Evolutionary conservation across 2,888 invertebrate species (phyloP).

Genomic region (Pammene aurita): DNA sequence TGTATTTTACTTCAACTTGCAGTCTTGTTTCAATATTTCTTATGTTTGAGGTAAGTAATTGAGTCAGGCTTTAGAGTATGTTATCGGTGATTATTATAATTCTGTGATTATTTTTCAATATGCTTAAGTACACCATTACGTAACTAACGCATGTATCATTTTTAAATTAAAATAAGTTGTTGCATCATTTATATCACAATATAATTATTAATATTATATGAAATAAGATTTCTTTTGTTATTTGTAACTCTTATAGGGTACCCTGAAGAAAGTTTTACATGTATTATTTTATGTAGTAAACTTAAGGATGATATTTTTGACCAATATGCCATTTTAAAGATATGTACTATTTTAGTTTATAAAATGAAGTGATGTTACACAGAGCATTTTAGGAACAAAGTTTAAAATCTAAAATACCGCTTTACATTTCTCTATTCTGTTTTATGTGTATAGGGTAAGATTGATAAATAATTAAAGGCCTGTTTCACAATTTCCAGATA

Average conservation of each 20-base stretch:
- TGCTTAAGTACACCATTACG: no score
- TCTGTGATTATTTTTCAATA: not conserved
- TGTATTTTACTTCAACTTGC: not conserved
- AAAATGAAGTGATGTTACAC: slow-evolving; percentile 8
- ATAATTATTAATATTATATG: no score
- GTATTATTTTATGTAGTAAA: not conserved
- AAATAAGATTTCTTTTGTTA: not conserved
- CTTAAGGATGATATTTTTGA: slow-evolving; percentile 4
- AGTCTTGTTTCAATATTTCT: not conserved
- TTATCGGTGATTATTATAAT: slow-evolving; percentile 1
- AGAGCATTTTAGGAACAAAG: slow-evolving; percentile 6
- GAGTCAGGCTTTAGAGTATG: not conserved
- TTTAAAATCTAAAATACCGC: slow-evolving; percentile 23
- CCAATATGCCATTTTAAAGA: slow-evolving; percentile 6
- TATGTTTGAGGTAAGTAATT: not conserved
- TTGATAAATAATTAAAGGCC: slow-evolving; percentile 1
- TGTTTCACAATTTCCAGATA: no score
- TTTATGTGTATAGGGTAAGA: slow-evolving; percentile 24
- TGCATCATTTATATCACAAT: not conserved
- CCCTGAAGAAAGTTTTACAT: no score
- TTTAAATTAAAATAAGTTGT: no score
- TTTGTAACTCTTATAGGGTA: not conserved
- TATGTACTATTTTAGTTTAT: not conserved
- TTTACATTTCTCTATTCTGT: slow-evolving; percentile 18
- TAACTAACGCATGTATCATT: no score